Evolutionary conservation across 2,797 vertebrate genomes (phyloP).

Genomic region (Cryptoprocta ferox): DNA sequence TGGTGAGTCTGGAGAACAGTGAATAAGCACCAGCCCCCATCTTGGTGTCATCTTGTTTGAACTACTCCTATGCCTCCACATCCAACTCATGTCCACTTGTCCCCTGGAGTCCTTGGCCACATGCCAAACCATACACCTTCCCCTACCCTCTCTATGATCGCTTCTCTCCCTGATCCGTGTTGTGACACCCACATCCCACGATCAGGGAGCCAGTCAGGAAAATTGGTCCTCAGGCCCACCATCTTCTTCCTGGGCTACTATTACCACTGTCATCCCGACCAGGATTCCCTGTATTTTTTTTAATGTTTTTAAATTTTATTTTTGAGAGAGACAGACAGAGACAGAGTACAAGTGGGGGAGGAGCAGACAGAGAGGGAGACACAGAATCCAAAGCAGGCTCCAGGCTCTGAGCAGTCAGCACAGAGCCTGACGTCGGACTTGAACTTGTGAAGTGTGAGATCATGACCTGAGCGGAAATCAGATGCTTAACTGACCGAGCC

Average conservation of each 20-base stretch:
- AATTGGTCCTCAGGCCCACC: not conserved
- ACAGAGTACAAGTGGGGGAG: too few species aligned
- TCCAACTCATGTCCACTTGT: not conserved
- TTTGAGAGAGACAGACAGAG: too few species aligned
- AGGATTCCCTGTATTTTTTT: too few species aligned
- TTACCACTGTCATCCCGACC: not conserved
- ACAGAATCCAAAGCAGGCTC: too few species aligned
- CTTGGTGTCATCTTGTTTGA: not conserved
- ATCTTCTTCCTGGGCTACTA: not conserved
- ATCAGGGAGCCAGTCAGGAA: not conserved
- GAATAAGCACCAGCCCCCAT: not conserved
- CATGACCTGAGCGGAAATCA: too few species aligned
- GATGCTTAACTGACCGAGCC: too few species aligned
- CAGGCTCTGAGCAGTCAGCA: too few species aligned
- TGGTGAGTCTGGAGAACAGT: not conserved
- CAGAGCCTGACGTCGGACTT: too few species aligned
- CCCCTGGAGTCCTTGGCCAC: not conserved
- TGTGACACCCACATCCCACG: not conserved
- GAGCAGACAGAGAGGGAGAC: too few species aligned
- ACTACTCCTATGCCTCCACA: not conserved
- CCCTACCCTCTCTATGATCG: not conserved
- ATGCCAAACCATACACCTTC: not conserved
- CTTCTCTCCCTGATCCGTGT: not conserved
- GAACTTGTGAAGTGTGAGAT: too few species aligned
- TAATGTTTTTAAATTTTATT: too few species aligned